These are phyloP conservation scores for Micrasema longulum DNA, from an alignment of 1,140 invertebrate species.

Conservation along the genomic window DNA sequence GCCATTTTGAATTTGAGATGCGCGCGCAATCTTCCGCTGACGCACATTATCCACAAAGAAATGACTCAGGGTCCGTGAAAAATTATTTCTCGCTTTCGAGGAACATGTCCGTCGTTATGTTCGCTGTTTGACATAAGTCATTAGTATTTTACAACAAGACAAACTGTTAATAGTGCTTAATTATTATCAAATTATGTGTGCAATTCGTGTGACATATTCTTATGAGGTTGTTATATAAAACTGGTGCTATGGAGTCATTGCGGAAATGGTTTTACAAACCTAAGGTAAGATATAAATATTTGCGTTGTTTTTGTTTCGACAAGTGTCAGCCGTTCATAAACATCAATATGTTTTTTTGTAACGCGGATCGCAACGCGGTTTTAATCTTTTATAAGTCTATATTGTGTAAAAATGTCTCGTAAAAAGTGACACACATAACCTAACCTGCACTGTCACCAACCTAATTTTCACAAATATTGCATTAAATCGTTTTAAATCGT, in stretches of 20 bases:
- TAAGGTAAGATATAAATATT: slow-evolving; percentile 75
- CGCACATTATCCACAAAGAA: slow-evolving; percentile 40
- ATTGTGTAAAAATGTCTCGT: background rate
- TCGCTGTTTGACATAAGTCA: slow-evolving; percentile 67
- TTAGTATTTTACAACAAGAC: slow-evolving; percentile 28
- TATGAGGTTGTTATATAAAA: slow-evolving; percentile 68
- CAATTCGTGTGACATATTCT: slow-evolving; percentile 61
- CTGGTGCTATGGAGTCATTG: slow-evolving; percentile 83
- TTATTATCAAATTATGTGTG: slow-evolving; percentile 62
- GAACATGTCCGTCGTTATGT: slow-evolving; percentile 65
- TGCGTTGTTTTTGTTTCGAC: slow-evolving; percentile 29
- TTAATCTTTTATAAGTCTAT: background rate
- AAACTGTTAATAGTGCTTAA: slow-evolving; percentile 29
- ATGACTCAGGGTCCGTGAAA: slow-evolving; percentile 40
- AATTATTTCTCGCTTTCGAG: slow-evolving; percentile 25
- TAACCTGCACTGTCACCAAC: slow-evolving; percentile 41
- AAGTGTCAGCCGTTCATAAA: slow-evolving; percentile 17
- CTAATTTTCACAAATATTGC: slow-evolving; percentile 29
- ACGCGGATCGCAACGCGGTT: background rate
- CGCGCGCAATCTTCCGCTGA: slow-evolving; percentile 41
- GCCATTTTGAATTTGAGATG: slow-evolving; percentile 40
- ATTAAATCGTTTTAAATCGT: slow-evolving; percentile 3
- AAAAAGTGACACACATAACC: slow-evolving; percentile 39
- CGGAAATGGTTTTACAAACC: slow-evolving; percentile 93
- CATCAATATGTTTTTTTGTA: background rate